Conservation (phyloP, 2,797 vertebrate species). For the Apogon talboti region DNA sequence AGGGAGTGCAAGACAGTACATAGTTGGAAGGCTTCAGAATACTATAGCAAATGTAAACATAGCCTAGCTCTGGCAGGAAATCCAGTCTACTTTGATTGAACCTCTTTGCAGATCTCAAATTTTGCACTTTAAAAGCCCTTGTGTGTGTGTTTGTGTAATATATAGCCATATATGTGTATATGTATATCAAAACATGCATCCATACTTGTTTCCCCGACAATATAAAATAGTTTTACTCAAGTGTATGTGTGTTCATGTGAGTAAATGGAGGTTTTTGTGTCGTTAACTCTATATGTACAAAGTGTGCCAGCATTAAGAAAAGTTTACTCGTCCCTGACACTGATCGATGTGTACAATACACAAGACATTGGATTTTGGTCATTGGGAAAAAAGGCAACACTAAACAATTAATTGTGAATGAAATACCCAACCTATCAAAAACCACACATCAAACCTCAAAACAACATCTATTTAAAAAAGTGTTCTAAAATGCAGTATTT, state of each 20-base stretch:
- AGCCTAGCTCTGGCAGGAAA: conserved; percentile 80
- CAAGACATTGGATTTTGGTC: conserved; percentile 85
- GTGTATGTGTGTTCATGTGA: conserved; percentile 71
- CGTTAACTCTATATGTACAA: conserved; percentile 70
- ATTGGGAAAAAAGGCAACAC: conserved; percentile 75
- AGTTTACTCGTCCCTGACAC: conserved; percentile 78
- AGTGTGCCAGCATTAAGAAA: conserved; percentile 78
- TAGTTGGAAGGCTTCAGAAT: conserved; percentile 83
- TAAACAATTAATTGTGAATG: conserved; percentile 75
- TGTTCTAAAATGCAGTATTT: conserved; percentile 75
- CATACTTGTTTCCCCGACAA: conserved; percentile 60
- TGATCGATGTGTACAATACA: conserved; percentile 75
- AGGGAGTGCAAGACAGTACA: conserved; percentile 80
- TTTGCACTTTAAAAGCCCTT: conserved; percentile 84
- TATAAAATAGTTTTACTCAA: conserved; percentile 74
- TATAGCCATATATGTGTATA: conserved; percentile 33
- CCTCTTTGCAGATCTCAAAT: conserved; percentile 74
- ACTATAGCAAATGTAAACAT: conserved; percentile 86
- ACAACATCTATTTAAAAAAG: conserved; percentile 63
- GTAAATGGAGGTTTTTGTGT: conserved; percentile 75
- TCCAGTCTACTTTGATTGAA: conserved; percentile 77
- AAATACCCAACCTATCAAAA: conserved; percentile 75
- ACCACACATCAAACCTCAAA: conserved; percentile 74
- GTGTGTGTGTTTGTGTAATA: conserved; percentile 67
- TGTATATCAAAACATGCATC: conserved; percentile 77